These are phyloP conservation scores for Papilio xuthus DNA, from an alignment of 1,140 invertebrate species.

Conservation along the genomic window DNA sequence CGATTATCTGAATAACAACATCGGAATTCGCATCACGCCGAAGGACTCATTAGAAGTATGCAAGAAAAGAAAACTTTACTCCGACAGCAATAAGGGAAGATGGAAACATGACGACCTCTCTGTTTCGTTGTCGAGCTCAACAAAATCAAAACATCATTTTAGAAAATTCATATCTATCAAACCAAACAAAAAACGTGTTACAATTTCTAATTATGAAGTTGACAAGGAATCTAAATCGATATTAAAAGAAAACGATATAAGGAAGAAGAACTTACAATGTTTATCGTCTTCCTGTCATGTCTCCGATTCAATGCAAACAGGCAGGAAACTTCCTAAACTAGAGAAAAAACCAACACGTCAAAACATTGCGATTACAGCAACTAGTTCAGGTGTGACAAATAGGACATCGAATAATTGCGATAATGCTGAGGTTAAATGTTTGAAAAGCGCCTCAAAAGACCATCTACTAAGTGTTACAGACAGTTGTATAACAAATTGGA, in stretches of 20 bases:
- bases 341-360: slow-evolving; percentile 13
- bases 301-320: background rate
- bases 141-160: background rate
- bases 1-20: slow-evolving; percentile 15
- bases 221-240: background rate
- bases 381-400: background rate
- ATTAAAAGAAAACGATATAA: background rate
- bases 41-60: slow-evolving; percentile 71
- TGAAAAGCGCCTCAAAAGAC: slow-evolving; percentile 1
- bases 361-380: background rate
- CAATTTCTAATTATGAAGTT: slow-evolving; percentile 29
- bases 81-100: slow-evolving; percentile 52
- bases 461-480: background rate
- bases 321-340: background rate
- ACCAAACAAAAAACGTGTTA: slow-evolving; percentile 13
- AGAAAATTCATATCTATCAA: slow-evolving; percentile 8
- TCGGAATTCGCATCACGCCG: slow-evolving; percentile 49
- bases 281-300: background rate
- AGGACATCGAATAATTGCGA: background rate
- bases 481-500: slow-evolving; percentile 5
- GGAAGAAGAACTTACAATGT: slow-evolving; percentile 6
- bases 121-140: background rate
- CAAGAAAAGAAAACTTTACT: slow-evolving; percentile 60
- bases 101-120: slow-evolving; percentile 47
- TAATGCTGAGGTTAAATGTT: slow-evolving; percentile 2